Conservation (phyloP, 2,888 invertebrate species). For the Sipha maydis region DNA sequence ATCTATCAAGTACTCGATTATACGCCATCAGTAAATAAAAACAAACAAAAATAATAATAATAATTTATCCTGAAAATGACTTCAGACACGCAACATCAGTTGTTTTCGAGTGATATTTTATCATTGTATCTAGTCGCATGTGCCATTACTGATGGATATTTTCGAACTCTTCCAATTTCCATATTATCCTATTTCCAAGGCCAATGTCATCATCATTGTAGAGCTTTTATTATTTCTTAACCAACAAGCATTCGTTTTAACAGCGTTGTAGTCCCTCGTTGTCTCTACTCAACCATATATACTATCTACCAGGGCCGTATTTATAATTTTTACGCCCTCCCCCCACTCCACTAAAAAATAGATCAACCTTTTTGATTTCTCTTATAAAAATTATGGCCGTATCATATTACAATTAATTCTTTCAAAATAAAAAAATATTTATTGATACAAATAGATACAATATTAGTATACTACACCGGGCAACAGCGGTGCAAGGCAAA, state of each 20-base stretch:
- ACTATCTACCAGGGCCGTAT: too few relatives aligned
- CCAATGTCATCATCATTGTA: constrained; percentile 34
- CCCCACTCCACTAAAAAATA: too few relatives aligned
- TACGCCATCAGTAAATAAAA: neutral
- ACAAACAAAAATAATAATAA: constrained; percentile 31
- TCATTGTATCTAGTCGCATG: constrained; percentile 16
- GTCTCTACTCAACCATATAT: neutral
- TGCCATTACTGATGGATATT: constrained; percentile 38
- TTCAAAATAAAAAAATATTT: too few relatives aligned
- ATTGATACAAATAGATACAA: too few relatives aligned
- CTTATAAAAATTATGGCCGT: too few relatives aligned
- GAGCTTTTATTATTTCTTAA: constrained; percentile 34
- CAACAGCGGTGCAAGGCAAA: too few relatives aligned
- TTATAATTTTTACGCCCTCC: too few relatives aligned
- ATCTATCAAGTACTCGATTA: neutral
- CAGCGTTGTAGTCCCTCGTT: neutral
- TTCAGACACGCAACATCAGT: constrained; percentile 3
- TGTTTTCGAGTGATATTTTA: constrained; percentile 37
- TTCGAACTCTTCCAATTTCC: constrained; percentile 28
- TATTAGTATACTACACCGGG: too few relatives aligned
- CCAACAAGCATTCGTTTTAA: constrained; percentile 22
- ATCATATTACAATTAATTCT: too few relatives aligned
- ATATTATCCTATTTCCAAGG: constrained; percentile 27
- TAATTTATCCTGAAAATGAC: constrained; percentile 12
- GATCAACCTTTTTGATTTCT: too few relatives aligned